Evolutionary conservation across 2,888 invertebrate genomes (phyloP).

Genomic region (Autographa pulchrina): DNA sequence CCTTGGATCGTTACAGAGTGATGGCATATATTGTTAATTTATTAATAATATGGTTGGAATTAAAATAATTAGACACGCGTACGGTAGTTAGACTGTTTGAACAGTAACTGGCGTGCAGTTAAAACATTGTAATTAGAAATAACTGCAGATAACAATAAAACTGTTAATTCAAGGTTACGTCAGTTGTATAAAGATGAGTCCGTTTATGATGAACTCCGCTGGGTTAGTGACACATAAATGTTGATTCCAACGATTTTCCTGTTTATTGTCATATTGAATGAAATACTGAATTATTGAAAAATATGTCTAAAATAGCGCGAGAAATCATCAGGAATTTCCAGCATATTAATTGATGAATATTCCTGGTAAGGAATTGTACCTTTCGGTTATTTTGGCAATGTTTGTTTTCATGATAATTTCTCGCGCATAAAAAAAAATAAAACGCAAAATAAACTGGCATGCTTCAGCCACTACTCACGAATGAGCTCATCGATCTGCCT

Average conservation of each 20-base stretch:
- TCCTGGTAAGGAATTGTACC: background rate
- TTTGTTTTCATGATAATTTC: slow-evolving; percentile 39
- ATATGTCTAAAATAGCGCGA: slow-evolving; percentile 39
- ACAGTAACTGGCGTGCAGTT: slow-evolving; percentile 68
- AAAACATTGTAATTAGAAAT: slow-evolving; percentile 63
- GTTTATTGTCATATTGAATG: slow-evolving; percentile 34
- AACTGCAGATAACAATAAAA: slow-evolving; percentile 72
- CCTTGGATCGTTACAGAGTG: slow-evolving; percentile 56
- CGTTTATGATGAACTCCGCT: slow-evolving; percentile 40
- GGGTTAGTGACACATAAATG: slow-evolving; percentile 35
- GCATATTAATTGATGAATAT: background rate
- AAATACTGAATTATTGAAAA: slow-evolving; percentile 19
- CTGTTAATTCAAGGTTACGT: slow-evolving; percentile 74
- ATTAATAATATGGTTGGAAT: slow-evolving; percentile 29
- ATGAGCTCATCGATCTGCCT: slow-evolving; percentile 79
- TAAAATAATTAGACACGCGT: slow-evolving; percentile 44
- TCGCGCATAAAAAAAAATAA: slow-evolving; percentile 64
- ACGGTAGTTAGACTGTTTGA: slow-evolving; percentile 42
- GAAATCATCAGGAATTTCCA: slow-evolving; percentile 20
- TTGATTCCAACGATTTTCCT: slow-evolving; percentile 41
- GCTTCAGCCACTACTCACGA: slow-evolving; percentile 89
- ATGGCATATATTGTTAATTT: slow-evolving; percentile 46
- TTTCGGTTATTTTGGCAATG: background rate
- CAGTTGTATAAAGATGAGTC: slow-evolving; percentile 61
- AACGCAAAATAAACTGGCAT: slow-evolving; percentile 86